These are phyloP conservation scores for Emberiza fucata DNA, from an alignment of 2,113 vertebrate genomes.

Conservation along the genomic window DNA sequence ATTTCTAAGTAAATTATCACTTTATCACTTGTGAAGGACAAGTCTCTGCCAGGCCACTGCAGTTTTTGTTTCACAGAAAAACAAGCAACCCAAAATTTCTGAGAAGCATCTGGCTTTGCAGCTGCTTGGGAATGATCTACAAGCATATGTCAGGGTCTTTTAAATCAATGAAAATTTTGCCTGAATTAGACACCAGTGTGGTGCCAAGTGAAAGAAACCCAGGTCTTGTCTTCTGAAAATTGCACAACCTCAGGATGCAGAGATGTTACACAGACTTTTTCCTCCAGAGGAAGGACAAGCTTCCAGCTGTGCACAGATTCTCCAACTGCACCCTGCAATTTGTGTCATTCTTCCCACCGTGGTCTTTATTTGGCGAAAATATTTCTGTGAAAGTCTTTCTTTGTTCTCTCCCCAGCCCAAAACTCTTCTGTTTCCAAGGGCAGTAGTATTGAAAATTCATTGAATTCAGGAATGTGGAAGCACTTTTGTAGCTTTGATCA, in stretches of 20 bases:
- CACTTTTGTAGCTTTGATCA: not conserved
- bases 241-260: not conserved
- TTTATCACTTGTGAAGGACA: not conserved
- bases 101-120: not conserved
- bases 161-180: not conserved
- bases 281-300: not conserved
- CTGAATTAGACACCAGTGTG: not conserved
- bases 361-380: not conserved
- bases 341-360: not conserved
- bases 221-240: not conserved
- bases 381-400: not conserved
- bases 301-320: not conserved
- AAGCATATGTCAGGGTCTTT: not conserved
- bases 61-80: not conserved
- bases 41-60: not conserved
- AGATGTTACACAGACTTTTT: not conserved
- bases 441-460: not conserved
- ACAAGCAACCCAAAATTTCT: not conserved
- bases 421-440: not conserved
- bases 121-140: not conserved
- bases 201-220: not conserved
- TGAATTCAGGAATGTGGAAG: not conserved
- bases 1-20: not conserved
- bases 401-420: not conserved
- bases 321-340: not conserved